phyloP scores from a whole-genome alignment of 2,888 invertebrate genomes.

The Orgyia antiqua region DNA sequence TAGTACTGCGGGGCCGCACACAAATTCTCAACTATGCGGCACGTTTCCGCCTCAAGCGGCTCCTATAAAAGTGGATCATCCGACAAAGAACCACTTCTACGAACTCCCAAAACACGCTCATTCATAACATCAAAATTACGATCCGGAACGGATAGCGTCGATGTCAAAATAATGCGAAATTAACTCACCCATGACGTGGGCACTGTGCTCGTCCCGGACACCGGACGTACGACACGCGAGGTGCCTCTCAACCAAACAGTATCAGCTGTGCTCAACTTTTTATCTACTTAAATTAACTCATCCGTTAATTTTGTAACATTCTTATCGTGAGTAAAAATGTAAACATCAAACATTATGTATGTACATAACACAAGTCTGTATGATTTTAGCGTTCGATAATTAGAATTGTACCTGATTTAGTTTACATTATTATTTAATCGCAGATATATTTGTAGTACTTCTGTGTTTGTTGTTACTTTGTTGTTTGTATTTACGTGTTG shows the following conservation, averaged over 20 bases:
- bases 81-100: constrained; percentile 48
- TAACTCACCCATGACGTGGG: constrained; percentile 35
- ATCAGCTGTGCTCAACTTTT: constrained; percentile 19
- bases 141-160: constrained; percentile 39
- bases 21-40: constrained; percentile 33
- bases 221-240: constrained; percentile 5
- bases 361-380: too few species aligned
- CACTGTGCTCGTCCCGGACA: constrained; percentile 5
- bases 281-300: constrained; percentile 14
- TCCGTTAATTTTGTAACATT: constrained; percentile 13
- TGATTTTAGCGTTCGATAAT: too few species aligned
- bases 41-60: constrained; percentile 43
- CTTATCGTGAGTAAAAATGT: constrained; percentile 19
- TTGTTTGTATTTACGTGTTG: too few species aligned
- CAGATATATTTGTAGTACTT: too few species aligned
- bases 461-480: too few species aligned
- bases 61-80: constrained; percentile 32
- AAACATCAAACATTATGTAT: constrained; percentile 20
- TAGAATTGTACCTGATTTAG: too few species aligned
- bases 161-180: constrained; percentile 47
- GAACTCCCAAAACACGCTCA: constrained; percentile 53
- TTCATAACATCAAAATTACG: constrained; percentile 51
- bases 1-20: constrained; percentile 32
- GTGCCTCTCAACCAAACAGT: constrained; percentile 9
- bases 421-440: too few species aligned